Percentiles rank a stretch among this genome's conserved stretches.
Evolutionary conservation across 2,797 vertebrate genomes (phyloP).

Genomic region (Paedocypris micromegethes): DNA sequence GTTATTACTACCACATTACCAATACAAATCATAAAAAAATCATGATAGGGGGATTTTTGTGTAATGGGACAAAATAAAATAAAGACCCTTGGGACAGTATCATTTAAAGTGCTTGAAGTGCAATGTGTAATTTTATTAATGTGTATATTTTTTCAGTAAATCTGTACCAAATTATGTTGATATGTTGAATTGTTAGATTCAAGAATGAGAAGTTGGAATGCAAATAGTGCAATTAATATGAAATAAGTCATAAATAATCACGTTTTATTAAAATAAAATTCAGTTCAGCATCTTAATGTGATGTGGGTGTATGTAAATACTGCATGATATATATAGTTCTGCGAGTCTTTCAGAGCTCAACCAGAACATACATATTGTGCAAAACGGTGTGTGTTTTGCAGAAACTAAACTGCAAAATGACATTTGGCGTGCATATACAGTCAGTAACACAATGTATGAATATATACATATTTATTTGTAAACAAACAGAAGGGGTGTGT

Average conservation of each 20-base stretch:
- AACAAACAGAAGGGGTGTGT: constrained; percentile 43
- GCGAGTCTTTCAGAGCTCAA: constrained; percentile 37
- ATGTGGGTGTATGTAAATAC: constrained; percentile 56
- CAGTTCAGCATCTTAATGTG: constrained; percentile 53
- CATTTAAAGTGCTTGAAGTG: constrained; percentile 46
- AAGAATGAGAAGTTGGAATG: constrained; percentile 56
- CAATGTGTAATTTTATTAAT: constrained; percentile 42
- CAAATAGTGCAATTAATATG: constrained; percentile 61
- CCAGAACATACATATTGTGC: constrained; percentile 30
- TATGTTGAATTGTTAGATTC: constrained; percentile 46
- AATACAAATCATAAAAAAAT: constrained; percentile 16
- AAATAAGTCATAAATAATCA: constrained; percentile 44
- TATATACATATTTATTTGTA: constrained; percentile 43
- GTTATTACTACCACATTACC: no score
- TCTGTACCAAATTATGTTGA: constrained; percentile 53
- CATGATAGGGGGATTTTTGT: constrained; percentile 1
- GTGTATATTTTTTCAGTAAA: constrained; percentile 50
- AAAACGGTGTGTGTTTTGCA: constrained; percentile 36
- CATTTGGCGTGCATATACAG: constrained; percentile 41
- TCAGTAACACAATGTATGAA: constrained; percentile 43
- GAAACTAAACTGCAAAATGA: constrained; percentile 42
- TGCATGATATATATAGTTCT: constrained; percentile 47
- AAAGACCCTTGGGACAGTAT: constrained; percentile 51
- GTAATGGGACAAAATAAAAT: constrained; percentile 12
- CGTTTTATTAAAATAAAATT: constrained; percentile 56